Evolutionary conservation across 1,140 invertebrate species (phyloP).

Genomic region (Atta texana): DNA sequence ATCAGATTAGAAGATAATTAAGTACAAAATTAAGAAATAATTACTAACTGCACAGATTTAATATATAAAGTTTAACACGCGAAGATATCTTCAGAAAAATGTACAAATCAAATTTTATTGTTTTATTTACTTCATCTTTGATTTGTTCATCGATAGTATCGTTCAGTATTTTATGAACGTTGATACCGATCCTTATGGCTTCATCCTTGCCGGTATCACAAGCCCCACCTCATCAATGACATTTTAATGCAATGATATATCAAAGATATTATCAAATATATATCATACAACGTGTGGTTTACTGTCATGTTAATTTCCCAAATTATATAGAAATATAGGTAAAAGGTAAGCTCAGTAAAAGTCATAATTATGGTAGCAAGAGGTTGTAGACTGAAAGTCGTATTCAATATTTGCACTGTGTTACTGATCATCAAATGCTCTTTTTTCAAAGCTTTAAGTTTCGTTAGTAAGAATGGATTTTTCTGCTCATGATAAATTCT

Average conservation of each 20-base stretch:
- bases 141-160: slow-evolving; percentile 62
- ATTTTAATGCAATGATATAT: neutral
- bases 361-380: too few species aligned
- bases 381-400: too few species aligned
- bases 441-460: too few species aligned
- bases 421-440: too few species aligned
- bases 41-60: neutral
- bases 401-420: too few species aligned
- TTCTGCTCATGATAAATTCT: too few species aligned
- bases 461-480: too few species aligned
- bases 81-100: neutral
- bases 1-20: neutral
- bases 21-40: neutral
- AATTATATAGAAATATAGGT: too few species aligned
- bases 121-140: too few species aligned
- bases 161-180: slow-evolving; percentile 76
- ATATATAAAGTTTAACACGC: neutral
- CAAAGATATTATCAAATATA: neutral
- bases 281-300: neutral
- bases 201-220: slow-evolving; percentile 79
- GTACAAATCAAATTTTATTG: too few species aligned
- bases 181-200: slow-evolving; percentile 69
- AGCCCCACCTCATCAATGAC: slow-evolving; percentile 58
- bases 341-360: too few species aligned
- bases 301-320: neutral